Evolutionary conservation across 1,140 invertebrate genomes (phyloP), one percentile per base, ranked within the genome.

Genomic region (Armadillidium nasatum): DNA sequence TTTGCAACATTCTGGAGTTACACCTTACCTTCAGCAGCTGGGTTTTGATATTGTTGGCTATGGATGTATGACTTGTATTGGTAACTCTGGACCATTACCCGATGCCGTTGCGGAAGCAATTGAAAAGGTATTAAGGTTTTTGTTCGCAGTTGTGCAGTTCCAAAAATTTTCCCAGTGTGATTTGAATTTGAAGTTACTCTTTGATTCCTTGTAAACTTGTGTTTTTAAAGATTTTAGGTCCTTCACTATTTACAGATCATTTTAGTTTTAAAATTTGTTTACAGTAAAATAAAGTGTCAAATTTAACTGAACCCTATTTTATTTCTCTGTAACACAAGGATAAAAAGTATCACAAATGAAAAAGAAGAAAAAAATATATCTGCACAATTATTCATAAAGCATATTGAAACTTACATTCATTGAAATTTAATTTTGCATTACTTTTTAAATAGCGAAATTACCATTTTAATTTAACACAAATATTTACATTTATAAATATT

Each of bases 61-160:
- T 75, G 89, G 97, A 0, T 99, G 97, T 86, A 98, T 98, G 96
- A 99, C 96, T 0, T 82, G 81, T 71, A 99, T 99, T 80, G 97
- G 97, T 10, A 99, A 99, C 85, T 94, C 92, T 70, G 97, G 97
- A 11, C 95, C 95, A 0, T 88, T 99, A 9, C 92, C 94, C 74
- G 95, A 97, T 76, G 88, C 91, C 78, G 92, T 99, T 33, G 90
- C 90, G 0, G 93, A 95, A 82, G 94, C 93, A 1, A 98, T 99
- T 82, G 96, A 99, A 84, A 93, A 95, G 88, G 93, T 94, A 84
- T 43, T 60, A 60, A 60, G 19, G 7, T 60, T 60, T 60, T 60
- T 15, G 50, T 60, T 19, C 0, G 50, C 19, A 3, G 6, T 33
- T 3, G 6, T 3, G 6, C 33, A 9, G 10, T 66, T 9, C 15